phyloP scores from a whole-genome alignment of 2,888 invertebrate genomes.

The Euclidia mi region DNA sequence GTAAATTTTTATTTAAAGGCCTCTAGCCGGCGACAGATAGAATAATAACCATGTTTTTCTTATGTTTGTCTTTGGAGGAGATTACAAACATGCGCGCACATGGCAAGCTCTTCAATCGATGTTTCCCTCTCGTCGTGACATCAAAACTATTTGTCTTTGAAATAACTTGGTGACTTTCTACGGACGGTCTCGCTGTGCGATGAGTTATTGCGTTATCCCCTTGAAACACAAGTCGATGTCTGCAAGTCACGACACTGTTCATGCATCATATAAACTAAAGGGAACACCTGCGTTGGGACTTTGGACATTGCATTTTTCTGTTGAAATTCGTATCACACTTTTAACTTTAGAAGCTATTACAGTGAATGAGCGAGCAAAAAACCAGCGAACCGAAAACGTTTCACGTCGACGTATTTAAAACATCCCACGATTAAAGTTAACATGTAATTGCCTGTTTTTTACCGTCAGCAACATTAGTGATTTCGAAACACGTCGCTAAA shows the following conservation, averaged over 20 bases:
- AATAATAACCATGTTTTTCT: constrained; percentile 84
- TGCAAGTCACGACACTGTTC: constrained; percentile 65
- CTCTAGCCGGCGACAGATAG: constrained; percentile 46
- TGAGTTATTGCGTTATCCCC: constrained; percentile 77
- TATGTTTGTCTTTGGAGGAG: constrained; percentile 85
- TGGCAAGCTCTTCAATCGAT: constrained; percentile 78
- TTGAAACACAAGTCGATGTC: constrained; percentile 68
- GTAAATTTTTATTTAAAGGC: constrained; percentile 25
- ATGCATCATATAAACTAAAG: constrained; percentile 61
- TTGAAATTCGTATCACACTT: constrained; percentile 11
- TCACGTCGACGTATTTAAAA: constrained; percentile 45
- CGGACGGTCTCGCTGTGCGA: constrained; percentile 60
- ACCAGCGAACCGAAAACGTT: constrained; percentile 49
- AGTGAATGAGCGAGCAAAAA: constrained; percentile 39
- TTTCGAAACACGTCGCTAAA: constrained; percentile 62
- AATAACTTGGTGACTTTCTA: constrained; percentile 84
- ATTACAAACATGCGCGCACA: constrained; percentile 83
- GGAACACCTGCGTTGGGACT: constrained; percentile 33
- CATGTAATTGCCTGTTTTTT: constrained; percentile 48
- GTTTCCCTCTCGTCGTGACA: constrained; percentile 74
- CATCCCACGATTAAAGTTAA: constrained; percentile 49
- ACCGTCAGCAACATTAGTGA: constrained; percentile 60
- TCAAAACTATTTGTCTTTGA: constrained; percentile 86
- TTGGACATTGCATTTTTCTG: constrained; percentile 12
- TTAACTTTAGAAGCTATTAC: constrained; percentile 19